Evolutionary conservation across 1,140 invertebrate species (phyloP), one percentile per base, ranked within the genome.

Genomic region (Anthonomus grandis): DNA sequence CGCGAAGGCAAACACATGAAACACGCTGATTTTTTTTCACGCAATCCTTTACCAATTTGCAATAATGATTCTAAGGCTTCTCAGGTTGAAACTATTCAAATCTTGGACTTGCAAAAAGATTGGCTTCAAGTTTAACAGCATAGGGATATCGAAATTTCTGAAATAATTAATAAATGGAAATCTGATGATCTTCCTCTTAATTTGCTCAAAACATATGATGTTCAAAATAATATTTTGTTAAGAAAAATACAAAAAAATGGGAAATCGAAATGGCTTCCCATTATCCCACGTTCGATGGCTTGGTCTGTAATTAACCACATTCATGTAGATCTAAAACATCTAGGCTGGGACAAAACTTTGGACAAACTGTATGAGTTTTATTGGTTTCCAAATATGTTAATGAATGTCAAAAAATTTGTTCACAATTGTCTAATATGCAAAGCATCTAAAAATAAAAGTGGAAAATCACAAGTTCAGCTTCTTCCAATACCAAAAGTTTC

Each of bases 291-390:
- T n/a, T n/a, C n/a, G n/a, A n/a, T n/a, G n/a, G n/a, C n/a, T n/a
- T n/a, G n/a, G n/a, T n/a, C n/a, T n/a, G n/a, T n/a, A n/a, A n/a
- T 31, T 31, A 31, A 31, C n/a, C 27, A 31, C n/a, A 31, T 31
- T 31, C 27, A 31, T 31, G n/a, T 31, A 31, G 27, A 31, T 31
- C n/a, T 31, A 31, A 31, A 31, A 31, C 27, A 31, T 31, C 52
- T 66, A 49, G 65, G 69, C 22, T 64, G 24, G 59, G 65, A 70
- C 37, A 67, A 70, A 44, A 68, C 27, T n/a, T 31, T 31, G 60
- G 60, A 66, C n/a, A 70, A 68, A 31, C 34, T 69, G 1, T 69
- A 64, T 53, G 64, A 0, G n/a, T n/a, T n/a, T n/a, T n/a, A n/a
- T n/a, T n/a, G n/a, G n/a, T n/a, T n/a, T n/a, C n/a, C n/a, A n/a